Percentiles rank a stretch among this genome's conserved stretches.
These are phyloP conservation scores for Isurus oxyrinchus DNA, from an alignment of 2,113 vertebrate genomes.

Conservation along the genomic window DNA sequence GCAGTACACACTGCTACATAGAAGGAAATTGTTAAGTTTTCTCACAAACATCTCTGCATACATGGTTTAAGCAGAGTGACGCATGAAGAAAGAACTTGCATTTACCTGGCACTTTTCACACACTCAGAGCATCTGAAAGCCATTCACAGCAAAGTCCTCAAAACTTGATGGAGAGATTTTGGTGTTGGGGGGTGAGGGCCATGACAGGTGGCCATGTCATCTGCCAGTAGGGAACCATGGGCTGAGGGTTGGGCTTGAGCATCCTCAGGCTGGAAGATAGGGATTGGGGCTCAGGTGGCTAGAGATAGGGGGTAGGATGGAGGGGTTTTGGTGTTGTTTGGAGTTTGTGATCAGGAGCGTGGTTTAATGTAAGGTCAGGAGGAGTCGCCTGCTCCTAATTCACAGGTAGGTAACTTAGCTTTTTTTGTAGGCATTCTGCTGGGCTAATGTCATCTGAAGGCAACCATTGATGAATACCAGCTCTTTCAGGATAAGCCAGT, in stretches of 20 bases:
- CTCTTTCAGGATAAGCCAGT: background rate
- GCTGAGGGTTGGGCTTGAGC: background rate
- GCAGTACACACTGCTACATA: background rate
- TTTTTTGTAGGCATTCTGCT: background rate
- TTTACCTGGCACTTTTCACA: background rate
- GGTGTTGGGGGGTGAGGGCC: background rate
- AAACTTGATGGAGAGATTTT: background rate
- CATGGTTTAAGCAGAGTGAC: background rate
- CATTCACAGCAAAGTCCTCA: background rate
- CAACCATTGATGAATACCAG: background rate
- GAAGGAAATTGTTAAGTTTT: background rate
- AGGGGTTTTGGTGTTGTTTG: background rate
- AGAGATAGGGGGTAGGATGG: background rate
- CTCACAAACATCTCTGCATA: background rate
- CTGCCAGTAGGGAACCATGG: background rate
- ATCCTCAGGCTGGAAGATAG: background rate
- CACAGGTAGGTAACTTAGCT: background rate
- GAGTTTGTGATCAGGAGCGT: background rate
- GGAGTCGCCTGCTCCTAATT: background rate
- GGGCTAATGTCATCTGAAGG: background rate
- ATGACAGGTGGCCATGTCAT: fast-evolving
- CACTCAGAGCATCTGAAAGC: background rate
- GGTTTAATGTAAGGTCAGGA: background rate
- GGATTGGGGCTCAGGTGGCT: background rate
- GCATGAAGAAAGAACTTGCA: background rate